A percentile compares a stretch with the other conserved stretches of the same genome.
phyloP scores from a whole-genome alignment of 1,140 invertebrate genomes.

The Neodiprion fabricii region DNA sequence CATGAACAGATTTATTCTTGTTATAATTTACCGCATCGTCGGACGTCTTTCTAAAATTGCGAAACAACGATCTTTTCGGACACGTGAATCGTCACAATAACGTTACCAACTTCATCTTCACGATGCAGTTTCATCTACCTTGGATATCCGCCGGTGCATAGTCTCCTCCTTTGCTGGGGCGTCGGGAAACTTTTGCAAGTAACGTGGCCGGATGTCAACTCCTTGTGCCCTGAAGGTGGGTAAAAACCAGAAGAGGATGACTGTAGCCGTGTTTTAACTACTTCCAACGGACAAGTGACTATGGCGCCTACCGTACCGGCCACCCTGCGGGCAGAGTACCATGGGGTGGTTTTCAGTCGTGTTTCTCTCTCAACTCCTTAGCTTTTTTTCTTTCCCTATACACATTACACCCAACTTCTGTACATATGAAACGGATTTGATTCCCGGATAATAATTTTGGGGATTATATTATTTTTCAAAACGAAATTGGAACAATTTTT shows the following conservation, averaged over 20 bases:
- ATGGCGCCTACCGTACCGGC: conserved; percentile 96
- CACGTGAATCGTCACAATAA: background rate
- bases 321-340: conserved; percentile 68
- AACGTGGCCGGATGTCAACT: conserved; percentile 56
- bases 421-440: too few species aligned
- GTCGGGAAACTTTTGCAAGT: conserved; percentile 59
- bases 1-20: too few species aligned
- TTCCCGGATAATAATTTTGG: too few species aligned
- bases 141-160: conserved; percentile 56
- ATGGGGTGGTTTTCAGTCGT: background rate
- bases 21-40: too few species aligned
- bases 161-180: conserved; percentile 56
- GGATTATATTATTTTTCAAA: too few species aligned
- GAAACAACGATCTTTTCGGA: background rate
- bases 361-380: background rate
- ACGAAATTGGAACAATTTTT: too few species aligned
- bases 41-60: background rate
- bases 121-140: conserved; percentile 39
- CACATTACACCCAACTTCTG: too few species aligned
- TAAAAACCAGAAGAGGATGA: conserved; percentile 81
- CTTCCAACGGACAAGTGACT: conserved; percentile 97
- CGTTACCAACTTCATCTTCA: background rate
- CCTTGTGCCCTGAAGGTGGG: conserved; percentile 52
- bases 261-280: conserved; percentile 97
- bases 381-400: background rate